phyloP scores from a whole-genome alignment of 2,113 vertebrate genomes.

The Pluvialis apricaria region DNA sequence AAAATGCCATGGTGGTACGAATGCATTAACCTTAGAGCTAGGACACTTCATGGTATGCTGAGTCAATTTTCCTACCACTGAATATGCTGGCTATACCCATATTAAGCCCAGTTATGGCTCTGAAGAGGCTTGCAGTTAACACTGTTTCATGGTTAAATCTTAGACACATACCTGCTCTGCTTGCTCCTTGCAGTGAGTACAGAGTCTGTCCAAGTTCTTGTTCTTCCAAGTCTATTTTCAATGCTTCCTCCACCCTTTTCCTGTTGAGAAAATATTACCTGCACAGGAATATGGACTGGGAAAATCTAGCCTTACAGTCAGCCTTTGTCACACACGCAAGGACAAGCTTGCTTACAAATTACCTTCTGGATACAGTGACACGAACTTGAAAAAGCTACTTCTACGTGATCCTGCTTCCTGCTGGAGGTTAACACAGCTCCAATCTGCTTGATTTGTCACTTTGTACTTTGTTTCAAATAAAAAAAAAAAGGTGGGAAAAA shows the following conservation, averaged over 20 bases:
- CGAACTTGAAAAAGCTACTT: not conserved
- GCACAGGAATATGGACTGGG: not conserved
- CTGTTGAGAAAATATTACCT: not conserved
- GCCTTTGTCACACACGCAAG: not conserved
- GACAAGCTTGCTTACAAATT: not conserved
- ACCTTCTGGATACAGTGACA: not conserved
- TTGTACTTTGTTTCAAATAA: not conserved
- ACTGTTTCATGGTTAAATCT: not conserved
- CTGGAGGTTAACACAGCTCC: not conserved
- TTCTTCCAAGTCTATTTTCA: not conserved
- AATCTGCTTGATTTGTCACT: not conserved
- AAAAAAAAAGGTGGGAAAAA: no score
- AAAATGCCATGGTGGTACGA: not conserved
- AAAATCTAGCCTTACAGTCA: not conserved
- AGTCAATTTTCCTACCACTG: not conserved
- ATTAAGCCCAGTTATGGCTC: not conserved
- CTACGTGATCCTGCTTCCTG: not conserved
- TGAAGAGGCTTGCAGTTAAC: not conserved
- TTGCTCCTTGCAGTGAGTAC: not conserved
- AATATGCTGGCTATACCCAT: rapidly evolving
- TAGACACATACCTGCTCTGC: not conserved
- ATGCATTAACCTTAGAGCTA: not conserved
- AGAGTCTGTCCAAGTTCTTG: not conserved
- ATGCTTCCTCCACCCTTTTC: not conserved
- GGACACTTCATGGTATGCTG: not conserved